phyloP scores from a whole-genome alignment of 2,888 invertebrate species.

The Coenonympha glycerion region DNA sequence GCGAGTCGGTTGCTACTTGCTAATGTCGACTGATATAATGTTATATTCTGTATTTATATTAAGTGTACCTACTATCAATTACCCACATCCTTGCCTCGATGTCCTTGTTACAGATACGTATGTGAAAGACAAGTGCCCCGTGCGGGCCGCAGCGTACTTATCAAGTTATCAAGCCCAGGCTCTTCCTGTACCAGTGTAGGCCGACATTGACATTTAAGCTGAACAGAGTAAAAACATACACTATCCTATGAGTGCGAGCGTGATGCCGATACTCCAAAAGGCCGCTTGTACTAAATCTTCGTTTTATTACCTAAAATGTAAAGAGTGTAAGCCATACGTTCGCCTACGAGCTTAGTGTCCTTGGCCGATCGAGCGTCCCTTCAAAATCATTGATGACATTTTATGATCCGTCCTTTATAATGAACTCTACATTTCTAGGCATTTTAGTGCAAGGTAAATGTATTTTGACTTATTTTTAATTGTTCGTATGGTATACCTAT shows the following conservation, averaged over 20 bases:
- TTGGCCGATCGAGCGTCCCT: slow-evolving; percentile 41
- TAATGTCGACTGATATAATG: slow-evolving; percentile 13
- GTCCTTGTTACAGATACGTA: slow-evolving; percentile 53
- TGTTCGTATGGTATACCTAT: too few species aligned
- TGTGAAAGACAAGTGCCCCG: slow-evolving; percentile 32
- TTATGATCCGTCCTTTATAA: slow-evolving; percentile 27
- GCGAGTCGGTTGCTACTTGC: slow-evolving; percentile 12
- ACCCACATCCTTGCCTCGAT: slow-evolving; percentile 26
- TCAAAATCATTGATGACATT: slow-evolving; percentile 15
- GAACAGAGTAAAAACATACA: slow-evolving; percentile 33
- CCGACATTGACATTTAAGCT: slow-evolving; percentile 66
- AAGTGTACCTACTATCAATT: slow-evolving; percentile 16
- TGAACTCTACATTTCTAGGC: slow-evolving; percentile 15
- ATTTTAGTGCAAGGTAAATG: neutral
- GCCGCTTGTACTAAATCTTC: slow-evolving; percentile 38
- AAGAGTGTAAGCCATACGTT: slow-evolving; percentile 45
- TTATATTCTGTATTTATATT: neutral
- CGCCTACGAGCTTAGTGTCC: slow-evolving; percentile 47
- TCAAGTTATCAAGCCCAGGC: slow-evolving; percentile 45
- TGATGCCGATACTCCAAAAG: slow-evolving; percentile 37
- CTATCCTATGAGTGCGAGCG: slow-evolving; percentile 40
- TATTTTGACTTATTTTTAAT: neutral
- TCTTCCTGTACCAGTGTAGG: slow-evolving; percentile 56
- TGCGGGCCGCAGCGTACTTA: slow-evolving; percentile 37
- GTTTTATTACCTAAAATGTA: slow-evolving; percentile 36